Conservation (phyloP, 1,140 invertebrate species). For the Atta cephalotes region DNA sequence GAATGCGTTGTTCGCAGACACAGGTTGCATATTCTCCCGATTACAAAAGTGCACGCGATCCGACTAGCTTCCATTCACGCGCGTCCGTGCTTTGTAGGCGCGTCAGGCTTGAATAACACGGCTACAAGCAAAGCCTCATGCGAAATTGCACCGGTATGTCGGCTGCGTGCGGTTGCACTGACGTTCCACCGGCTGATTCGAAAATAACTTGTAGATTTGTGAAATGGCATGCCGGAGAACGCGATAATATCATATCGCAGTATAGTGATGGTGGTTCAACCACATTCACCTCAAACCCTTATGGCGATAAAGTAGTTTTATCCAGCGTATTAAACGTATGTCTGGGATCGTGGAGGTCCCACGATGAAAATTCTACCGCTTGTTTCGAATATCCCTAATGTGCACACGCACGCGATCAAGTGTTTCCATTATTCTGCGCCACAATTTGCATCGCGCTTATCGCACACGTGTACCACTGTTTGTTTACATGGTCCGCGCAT, state of each 20-base stretch:
- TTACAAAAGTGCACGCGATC: conserved; percentile 45
- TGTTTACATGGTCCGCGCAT: neutral
- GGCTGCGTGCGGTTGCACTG: neutral
- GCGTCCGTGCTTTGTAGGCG: conserved; percentile 6
- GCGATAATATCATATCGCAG: conserved; percentile 51
- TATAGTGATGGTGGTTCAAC: neutral
- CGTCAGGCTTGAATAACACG: conserved; percentile 63
- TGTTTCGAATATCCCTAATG: conserved; percentile 52
- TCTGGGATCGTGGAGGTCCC: conserved; percentile 56
- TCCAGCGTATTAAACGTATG: conserved; percentile 59
- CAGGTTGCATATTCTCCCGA: conserved; percentile 49
- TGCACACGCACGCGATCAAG: conserved; percentile 63
- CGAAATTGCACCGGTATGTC: conserved; percentile 38
- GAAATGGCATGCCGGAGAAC: conserved; percentile 55
- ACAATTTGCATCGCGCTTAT: conserved; percentile 55
- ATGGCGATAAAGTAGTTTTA: conserved; percentile 42
- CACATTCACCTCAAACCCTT: conserved; percentile 11
- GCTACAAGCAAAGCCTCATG: conserved; percentile 33
- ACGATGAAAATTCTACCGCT: conserved; percentile 69
- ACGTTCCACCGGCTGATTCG: conserved; percentile 41
- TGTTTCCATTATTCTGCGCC: conserved; percentile 51
- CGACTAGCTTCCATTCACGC: conserved; percentile 52
- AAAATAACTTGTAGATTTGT: conserved; percentile 73
- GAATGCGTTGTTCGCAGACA: conserved; percentile 56
- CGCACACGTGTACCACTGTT: conserved; percentile 1